phyloP scores from a whole-genome alignment of 2,797 vertebrate genomes.

The Falco concolor region DNA sequence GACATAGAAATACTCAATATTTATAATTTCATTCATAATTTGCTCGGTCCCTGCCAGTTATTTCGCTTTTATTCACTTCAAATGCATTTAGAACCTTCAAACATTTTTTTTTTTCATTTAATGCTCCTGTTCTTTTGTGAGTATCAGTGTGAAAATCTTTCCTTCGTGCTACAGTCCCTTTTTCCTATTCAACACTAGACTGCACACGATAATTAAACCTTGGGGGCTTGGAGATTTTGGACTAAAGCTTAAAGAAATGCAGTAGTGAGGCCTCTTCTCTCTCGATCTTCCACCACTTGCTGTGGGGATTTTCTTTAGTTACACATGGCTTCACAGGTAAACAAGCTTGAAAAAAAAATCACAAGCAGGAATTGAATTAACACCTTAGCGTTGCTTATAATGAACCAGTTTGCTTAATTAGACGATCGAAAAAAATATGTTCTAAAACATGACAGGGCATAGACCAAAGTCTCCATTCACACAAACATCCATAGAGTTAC shows the following conservation, averaged over 20 bases:
- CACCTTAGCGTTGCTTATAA: slow-evolving; percentile 69
- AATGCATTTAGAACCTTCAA: not conserved
- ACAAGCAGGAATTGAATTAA: slow-evolving; percentile 82
- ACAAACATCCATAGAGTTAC: not conserved
- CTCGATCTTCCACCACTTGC: slow-evolving; percentile 77
- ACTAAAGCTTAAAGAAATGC: slow-evolving; percentile 83
- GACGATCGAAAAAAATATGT: slow-evolving; percentile 57
- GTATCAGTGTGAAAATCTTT: slow-evolving; percentile 79
- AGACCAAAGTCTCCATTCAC: not conserved
- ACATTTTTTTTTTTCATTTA: not conserved
- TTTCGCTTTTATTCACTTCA: slow-evolving; percentile 37
- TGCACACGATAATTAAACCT: slow-evolving; percentile 89
- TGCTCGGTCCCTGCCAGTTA: not conserved
- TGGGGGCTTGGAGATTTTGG: slow-evolving; percentile 81
- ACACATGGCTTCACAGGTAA: slow-evolving; percentile 91
- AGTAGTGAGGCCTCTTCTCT: slow-evolving; percentile 44
- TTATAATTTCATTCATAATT: slow-evolving; percentile 19
- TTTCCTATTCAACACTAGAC: slow-evolving; percentile 80
- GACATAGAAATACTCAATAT: slow-evolving; percentile 7
- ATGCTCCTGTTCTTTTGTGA: slow-evolving; percentile 36
- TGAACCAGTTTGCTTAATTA: slow-evolving; percentile 75
- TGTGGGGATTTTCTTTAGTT: slow-evolving; percentile 90
- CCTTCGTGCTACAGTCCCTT: slow-evolving; percentile 74
- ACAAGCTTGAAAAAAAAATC: slow-evolving; percentile 78
- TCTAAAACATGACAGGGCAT: slow-evolving; percentile 20